Evolutionary conservation across 2,888 invertebrate species (phyloP), one percentile per base, ranked within the genome.

Genomic region (Cheilosia soror): DNA sequence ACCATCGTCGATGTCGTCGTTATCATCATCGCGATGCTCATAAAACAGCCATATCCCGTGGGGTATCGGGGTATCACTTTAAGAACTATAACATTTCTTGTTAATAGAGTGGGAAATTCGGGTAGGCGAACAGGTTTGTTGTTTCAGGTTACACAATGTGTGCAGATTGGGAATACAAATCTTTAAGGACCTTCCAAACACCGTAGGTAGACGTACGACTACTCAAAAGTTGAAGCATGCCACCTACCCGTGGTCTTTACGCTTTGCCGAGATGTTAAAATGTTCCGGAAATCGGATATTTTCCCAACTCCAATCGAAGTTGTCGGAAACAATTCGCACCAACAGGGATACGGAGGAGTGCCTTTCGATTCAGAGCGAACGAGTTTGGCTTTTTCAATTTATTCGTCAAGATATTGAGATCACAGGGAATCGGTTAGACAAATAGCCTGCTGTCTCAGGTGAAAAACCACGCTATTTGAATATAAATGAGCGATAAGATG

Each of bases 371-470:
- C 47, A 40, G 29, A 72, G 42, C 29, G 72, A 49, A 37, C 11
- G 37, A 37, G 37, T 37, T 37, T 37, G 37, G 11, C 37, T 37
- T 37, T 37, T 37, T 51, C 11, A 11, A 11, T 47, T 71, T 51
- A 29, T 51, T 37, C 25, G 40, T 7, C 20, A 33, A 63, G 63
- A 62, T 73, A 73, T 62, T 63, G 73, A 63, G 51, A 42, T 63
- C 13, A 31, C 27, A 62, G 40, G 42, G 53, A 72, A 72, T 62
- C 62, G 73, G 73, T 55, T 63, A 73, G 73, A 73, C 73, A 73
- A 73, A 73, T 73, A 63, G 73, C 25, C 63, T 65, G 57, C 69
- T 82, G 71, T 82, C 76, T 69, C 81, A 82, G 81, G 81, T 82
- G 81, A 76, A 77, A 71, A 60, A 82, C 71, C 65, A 66, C 47